These are phyloP conservation scores for Philereme transversata DNA, from an alignment of 2,888 invertebrate species.

Conservation along the genomic window DNA sequence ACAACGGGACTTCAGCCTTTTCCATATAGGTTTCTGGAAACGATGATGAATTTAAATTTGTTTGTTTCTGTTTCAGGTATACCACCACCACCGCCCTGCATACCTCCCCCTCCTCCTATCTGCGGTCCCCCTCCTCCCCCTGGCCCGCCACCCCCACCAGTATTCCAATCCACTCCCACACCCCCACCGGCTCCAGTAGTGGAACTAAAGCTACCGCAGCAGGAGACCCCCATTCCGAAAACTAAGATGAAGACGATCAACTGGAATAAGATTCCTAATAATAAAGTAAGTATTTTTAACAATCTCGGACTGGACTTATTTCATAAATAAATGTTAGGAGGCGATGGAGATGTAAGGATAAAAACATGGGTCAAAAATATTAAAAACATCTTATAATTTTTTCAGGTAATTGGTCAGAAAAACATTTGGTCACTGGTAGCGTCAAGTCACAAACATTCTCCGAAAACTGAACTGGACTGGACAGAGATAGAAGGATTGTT, in stretches of 20 bases:
- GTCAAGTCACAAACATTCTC: constrained; percentile 91
- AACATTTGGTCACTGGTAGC: constrained; percentile 97
- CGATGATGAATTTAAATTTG: too few relatives aligned
- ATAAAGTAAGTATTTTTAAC: constrained; percentile 84
- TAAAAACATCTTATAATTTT: constrained; percentile 10
- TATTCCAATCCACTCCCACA: constrained; percentile 70
- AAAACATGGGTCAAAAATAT: too few relatives aligned
- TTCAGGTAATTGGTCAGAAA: constrained; percentile 92
- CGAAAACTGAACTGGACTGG: constrained; percentile 95
- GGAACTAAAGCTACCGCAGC: constrained; percentile 90
- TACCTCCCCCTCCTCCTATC: constrained; percentile 61
- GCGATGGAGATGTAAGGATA: too few relatives aligned
- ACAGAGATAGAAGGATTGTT: constrained; percentile 97
- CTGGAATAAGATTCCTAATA: constrained; percentile 98
- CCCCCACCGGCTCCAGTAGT: constrained; percentile 65
- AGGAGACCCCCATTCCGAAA: constrained; percentile 96
- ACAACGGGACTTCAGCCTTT: too few relatives aligned
- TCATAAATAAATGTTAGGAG: too few relatives aligned
- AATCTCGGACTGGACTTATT: too few relatives aligned
- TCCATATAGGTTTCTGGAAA: too few relatives aligned
- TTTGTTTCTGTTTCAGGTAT: constrained; percentile 42
- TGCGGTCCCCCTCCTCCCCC: constrained; percentile 66
- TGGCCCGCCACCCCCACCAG: constrained; percentile 70
- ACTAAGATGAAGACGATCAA: constrained; percentile 98
- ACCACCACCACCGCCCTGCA: constrained; percentile 49